Percentiles rank a stretch among this genome's conserved stretches.
Evolutionary conservation across 2,888 invertebrate genomes (phyloP).

Genomic region (Megalurothrips usitatus): DNA sequence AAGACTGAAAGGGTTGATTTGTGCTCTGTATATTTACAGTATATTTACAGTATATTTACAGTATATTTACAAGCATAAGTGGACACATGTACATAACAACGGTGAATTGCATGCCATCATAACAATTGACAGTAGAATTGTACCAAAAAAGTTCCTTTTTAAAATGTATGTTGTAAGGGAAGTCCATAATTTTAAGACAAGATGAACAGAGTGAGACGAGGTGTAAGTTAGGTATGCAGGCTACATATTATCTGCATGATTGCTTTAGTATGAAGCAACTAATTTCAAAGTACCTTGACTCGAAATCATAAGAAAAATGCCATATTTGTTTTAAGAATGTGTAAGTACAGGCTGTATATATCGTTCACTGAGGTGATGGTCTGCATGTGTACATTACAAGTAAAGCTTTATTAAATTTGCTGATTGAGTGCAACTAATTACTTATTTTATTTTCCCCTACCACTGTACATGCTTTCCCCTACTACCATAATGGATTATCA

Average conservation of each 20-base stretch:
- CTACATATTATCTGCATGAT: too few species aligned
- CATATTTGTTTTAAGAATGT: background rate
- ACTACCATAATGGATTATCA: too few species aligned
- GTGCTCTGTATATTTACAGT: constrained; percentile 5
- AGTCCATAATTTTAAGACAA: too few species aligned
- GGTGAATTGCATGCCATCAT: background rate
- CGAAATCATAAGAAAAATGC: background rate
- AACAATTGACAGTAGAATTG: too few species aligned
- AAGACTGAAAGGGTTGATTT: background rate
- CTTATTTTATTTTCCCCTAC: background rate
- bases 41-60: background rate
- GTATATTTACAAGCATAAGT: background rate
- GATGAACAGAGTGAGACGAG: too few species aligned
- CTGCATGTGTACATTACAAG: background rate
- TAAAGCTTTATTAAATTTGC: constrained; percentile 1
- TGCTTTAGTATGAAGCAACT: too few species aligned
- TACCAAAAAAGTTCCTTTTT: too few species aligned
- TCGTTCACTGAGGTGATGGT: background rate
- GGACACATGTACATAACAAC: background rate
- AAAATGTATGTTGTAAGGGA: too few species aligned
- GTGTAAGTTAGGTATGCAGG: too few species aligned
- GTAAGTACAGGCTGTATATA: too few species aligned
- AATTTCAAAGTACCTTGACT: background rate
- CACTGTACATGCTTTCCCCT: too few species aligned
- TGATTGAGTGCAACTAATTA: background rate